Evolutionary conservation across 2,888 invertebrate species (phyloP).

Genomic region (Itoplectis maculator): DNA sequence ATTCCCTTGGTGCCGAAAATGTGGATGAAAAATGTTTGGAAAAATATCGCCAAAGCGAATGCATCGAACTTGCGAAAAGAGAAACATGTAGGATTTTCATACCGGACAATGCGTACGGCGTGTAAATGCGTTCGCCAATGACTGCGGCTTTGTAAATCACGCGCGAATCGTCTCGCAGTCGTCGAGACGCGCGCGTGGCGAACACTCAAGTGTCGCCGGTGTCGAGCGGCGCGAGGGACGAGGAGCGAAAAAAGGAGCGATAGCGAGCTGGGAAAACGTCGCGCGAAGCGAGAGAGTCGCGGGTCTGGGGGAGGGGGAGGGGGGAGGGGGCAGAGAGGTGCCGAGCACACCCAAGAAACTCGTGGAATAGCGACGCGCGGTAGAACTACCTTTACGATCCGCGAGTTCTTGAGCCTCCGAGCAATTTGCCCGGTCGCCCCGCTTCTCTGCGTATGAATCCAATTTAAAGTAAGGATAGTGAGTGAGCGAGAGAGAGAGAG

Average conservation of each 20-base stretch:
- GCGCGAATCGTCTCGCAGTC: conserved; percentile 11
- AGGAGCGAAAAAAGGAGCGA: conserved; percentile 7
- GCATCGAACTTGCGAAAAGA: too few species aligned
- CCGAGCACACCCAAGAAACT: conserved; percentile 34
- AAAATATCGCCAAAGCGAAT: too few species aligned
- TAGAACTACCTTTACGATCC: conserved; percentile 58
- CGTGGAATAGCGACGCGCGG: conserved; percentile 44
- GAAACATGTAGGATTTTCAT: too few species aligned
- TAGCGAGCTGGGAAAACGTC: too few species aligned
- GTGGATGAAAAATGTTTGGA: too few species aligned
- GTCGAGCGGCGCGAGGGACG: background rate
- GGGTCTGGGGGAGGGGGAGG: conserved; percentile 15
- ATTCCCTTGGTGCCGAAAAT: too few species aligned
- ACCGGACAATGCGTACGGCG: too few species aligned
- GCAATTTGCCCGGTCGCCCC: conserved; percentile 72
- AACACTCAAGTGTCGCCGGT: conserved; percentile 16
- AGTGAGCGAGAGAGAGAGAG: conserved; percentile 69
- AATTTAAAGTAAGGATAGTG: conserved; percentile 75
- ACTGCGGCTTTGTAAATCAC: background rate
- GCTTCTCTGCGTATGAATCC: conserved; percentile 76
- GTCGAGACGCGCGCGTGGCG: background rate
- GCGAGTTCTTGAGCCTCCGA: conserved; percentile 73
- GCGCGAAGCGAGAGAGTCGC: too few species aligned
- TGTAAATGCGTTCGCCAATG: background rate
- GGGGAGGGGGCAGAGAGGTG: conserved; percentile 19